phyloP scores from a whole-genome alignment of 2,888 invertebrate genomes.

The Cryptosula pallasiana region DNA sequence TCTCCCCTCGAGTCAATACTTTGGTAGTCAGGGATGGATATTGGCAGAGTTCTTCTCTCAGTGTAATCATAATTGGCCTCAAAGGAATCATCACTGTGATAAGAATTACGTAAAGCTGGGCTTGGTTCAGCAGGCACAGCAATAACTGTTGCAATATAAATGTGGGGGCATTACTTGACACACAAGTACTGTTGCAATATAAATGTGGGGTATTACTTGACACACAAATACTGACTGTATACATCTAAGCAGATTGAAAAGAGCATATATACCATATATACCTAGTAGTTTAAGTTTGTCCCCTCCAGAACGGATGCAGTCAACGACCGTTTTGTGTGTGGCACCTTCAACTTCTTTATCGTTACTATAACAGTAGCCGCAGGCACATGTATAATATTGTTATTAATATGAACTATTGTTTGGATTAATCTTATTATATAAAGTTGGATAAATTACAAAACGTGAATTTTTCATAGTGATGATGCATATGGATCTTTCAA shows the following conservation, averaged over 20 bases:
- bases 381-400: no score
- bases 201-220: no score
- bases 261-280: slow-evolving; percentile 27
- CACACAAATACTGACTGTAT: no score
- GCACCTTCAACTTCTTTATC: slow-evolving; percentile 96
- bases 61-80: slow-evolving; percentile 65
- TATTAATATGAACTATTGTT: no score
- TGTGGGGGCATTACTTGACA: no score
- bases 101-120: slow-evolving; percentile 14
- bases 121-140: neutral
- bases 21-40: slow-evolving; percentile 87
- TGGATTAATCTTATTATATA: no score
- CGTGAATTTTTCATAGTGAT: no score
- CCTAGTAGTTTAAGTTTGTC: slow-evolving; percentile 90
- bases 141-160: neutral
- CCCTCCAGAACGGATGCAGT: slow-evolving; percentile 96
- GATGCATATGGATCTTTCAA: no score
- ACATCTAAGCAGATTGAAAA: no score
- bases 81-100: slow-evolving; percentile 65
- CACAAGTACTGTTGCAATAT: no score
- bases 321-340: slow-evolving; percentile 99
- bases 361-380: slow-evolving; percentile 80
- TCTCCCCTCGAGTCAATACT: slow-evolving; percentile 64
- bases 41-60: slow-evolving; percentile 77
- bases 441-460: no score